phyloP scores from a whole-genome alignment of 2,797 vertebrate genomes.

The Pseudotriccus pelzelni region DNA sequence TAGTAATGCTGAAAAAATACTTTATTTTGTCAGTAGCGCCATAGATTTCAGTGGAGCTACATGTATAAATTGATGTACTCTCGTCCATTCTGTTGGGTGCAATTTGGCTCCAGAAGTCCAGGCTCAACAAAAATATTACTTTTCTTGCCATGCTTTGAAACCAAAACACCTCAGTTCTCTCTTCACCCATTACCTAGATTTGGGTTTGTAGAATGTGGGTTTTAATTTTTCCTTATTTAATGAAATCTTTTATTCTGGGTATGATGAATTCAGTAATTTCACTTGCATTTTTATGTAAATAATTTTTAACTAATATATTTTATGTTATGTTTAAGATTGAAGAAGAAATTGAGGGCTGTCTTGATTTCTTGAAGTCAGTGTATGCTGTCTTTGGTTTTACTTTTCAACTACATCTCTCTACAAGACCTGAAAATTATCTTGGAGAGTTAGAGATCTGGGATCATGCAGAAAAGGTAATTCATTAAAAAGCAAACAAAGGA shows the following conservation, averaged over 20 bases:
- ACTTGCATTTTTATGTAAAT: not conserved
- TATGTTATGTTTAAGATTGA: constrained; percentile 82
- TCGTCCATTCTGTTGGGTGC: not conserved
- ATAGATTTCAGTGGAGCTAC: not conserved
- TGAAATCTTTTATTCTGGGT: not conserved
- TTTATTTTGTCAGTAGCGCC: not conserved
- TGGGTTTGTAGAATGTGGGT: not conserved
- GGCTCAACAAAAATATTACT: not conserved
- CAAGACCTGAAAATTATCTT: constrained; percentile 89
- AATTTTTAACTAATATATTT: not conserved
- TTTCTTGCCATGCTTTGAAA: not conserved
- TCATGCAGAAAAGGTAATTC: constrained; percentile 88
- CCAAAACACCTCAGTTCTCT: not conserved
- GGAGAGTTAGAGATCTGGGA: constrained; percentile 88
- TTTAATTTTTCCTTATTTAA: not conserved
- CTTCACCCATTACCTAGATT: not conserved
- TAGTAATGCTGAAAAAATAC: not conserved
- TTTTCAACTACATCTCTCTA: constrained; percentile 92
- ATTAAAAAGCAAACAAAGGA: not conserved
- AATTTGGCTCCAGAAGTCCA: not conserved
- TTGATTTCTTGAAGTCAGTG: constrained; percentile 90
- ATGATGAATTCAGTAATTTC: not conserved
- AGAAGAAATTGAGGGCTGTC: constrained; percentile 90
- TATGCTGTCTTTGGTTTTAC: constrained; percentile 91
- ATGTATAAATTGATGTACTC: not conserved